phyloP scores from a whole-genome alignment of 2,888 invertebrate species.

The Oeneis ivallda region DNA sequence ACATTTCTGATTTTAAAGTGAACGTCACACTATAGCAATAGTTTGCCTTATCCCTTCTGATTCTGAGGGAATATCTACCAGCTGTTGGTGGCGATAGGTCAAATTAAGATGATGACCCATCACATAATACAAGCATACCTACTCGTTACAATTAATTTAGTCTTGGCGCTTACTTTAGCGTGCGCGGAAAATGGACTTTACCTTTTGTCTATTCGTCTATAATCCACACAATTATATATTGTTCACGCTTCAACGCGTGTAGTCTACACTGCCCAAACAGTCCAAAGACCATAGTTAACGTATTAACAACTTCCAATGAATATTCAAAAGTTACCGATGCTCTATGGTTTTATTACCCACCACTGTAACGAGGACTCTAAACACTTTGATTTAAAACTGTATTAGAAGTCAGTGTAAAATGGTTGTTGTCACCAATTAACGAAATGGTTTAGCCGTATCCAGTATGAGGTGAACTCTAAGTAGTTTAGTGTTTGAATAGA shows the following conservation, averaged over 20 bases:
- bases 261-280: slow-evolving; percentile 52
- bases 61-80: no score
- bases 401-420: slow-evolving; percentile 43
- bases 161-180: neutral
- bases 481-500: neutral
- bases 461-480: slow-evolving; percentile 37
- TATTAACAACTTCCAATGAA: slow-evolving; percentile 68
- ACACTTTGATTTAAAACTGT: neutral
- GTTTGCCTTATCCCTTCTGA: no score
- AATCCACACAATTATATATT: slow-evolving; percentile 53
- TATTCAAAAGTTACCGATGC: slow-evolving; percentile 69
- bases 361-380: slow-evolving; percentile 39
- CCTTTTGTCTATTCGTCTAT: slow-evolving; percentile 5
- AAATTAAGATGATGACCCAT: no score
- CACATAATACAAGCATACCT: no score
- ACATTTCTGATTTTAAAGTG: no score
- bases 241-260: slow-evolving; percentile 67
- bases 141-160: no score
- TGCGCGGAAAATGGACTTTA: slow-evolving; percentile 1
- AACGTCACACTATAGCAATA: no score
- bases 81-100: no score
- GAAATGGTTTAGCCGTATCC: slow-evolving; percentile 47
- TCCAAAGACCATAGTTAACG: slow-evolving; percentile 65
- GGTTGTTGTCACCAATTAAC: slow-evolving; percentile 71
- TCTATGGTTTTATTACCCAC: slow-evolving; percentile 40